Conservation (phyloP, 23 tunicate species). For the Ciona savignyi region DNA sequence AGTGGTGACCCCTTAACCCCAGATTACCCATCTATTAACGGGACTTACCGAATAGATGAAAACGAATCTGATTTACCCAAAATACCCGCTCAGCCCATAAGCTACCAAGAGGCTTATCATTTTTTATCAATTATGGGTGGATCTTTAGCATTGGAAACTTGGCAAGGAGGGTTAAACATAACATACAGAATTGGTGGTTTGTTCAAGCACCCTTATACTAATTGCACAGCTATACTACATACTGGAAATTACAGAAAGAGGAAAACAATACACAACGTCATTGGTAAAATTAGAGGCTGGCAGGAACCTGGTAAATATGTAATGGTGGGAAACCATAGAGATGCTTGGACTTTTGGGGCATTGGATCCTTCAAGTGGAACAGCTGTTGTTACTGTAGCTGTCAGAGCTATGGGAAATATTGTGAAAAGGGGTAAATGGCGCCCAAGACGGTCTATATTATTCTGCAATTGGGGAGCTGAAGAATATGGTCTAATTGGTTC, state of each 20-base stretch:
- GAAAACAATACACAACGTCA: slow-evolving; percentile 30
- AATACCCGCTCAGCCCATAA: slow-evolving; percentile 91
- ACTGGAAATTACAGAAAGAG: slow-evolving; percentile 36
- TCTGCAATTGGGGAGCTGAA: slow-evolving; percentile 96
- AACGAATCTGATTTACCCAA: slow-evolving; percentile 41
- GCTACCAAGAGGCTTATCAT: slow-evolving; percentile 67
- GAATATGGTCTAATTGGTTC: slow-evolving; percentile 94
- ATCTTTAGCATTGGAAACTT: slow-evolving; percentile 47
- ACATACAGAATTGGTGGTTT: slow-evolving; percentile 63
- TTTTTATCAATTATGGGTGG: slow-evolving; percentile 64
- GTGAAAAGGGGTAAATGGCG: slow-evolving; percentile 70
- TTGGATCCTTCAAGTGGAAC: slow-evolving; percentile 96
- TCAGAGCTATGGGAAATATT: slow-evolving; percentile 42
- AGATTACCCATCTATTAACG: slow-evolving; percentile 76
- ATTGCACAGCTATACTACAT: slow-evolving; percentile 49
- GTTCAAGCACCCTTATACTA: slow-evolving; percentile 18
- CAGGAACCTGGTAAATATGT: slow-evolving; percentile 92
- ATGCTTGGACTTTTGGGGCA: slow-evolving; percentile 98
- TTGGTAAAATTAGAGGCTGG: slow-evolving; percentile 72
- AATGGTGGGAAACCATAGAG: slow-evolving; percentile 92
- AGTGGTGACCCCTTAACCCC: slow-evolving; percentile 92
- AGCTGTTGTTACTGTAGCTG: slow-evolving; percentile 67
- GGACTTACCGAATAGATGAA: slow-evolving; percentile 60
- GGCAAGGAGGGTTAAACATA: slow-evolving; percentile 88
- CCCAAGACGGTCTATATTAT: slow-evolving; percentile 85